Conservation (phyloP, 2,888 invertebrate species). For the Thymelicus lineola region DNA sequence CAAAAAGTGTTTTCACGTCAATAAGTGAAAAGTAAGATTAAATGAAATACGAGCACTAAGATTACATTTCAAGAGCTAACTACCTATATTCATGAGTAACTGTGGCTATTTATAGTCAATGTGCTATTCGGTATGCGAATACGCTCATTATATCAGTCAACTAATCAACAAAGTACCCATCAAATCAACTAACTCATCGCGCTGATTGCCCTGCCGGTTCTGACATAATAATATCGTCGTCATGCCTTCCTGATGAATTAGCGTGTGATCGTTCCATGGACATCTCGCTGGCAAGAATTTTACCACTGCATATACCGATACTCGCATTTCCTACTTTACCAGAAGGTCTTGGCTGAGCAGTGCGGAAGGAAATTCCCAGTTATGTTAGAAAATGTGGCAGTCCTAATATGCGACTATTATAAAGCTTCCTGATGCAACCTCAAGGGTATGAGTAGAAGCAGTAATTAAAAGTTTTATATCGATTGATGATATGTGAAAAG, state of each 20-base stretch:
- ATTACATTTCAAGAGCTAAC: not conserved
- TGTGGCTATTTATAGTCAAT: not conserved
- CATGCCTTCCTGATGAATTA: slow-evolving; percentile 11
- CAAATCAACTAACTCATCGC: slow-evolving; percentile 2
- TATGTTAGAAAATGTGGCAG: slow-evolving; percentile 26
- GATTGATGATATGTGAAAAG: too few relatives aligned
- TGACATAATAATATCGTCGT: slow-evolving; percentile 2
- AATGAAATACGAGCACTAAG: not conserved
- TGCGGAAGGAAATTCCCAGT: slow-evolving; percentile 37
- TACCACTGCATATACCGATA: not conserved
- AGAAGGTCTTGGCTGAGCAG: slow-evolving; percentile 39
- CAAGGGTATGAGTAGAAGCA: not conserved
- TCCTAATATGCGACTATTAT: slow-evolving; percentile 17
- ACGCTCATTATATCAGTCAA: slow-evolving; percentile 3
- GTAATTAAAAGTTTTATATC: not conserved
- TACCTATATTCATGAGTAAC: not conserved
- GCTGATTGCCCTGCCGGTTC: not conserved
- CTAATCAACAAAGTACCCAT: not conserved
- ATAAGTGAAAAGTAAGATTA: not conserved
- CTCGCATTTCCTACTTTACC: slow-evolving; percentile 17
- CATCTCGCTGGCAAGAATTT: slow-evolving; percentile 16
- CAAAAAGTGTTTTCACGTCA: not conserved
- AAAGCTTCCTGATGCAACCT: slow-evolving; percentile 14
- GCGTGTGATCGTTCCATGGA: slow-evolving; percentile 1
- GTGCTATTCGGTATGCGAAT: not conserved